Evolutionary conservation across 2,797 vertebrate genomes (phyloP).

Genomic region (Eremophila alpestris): DNA sequence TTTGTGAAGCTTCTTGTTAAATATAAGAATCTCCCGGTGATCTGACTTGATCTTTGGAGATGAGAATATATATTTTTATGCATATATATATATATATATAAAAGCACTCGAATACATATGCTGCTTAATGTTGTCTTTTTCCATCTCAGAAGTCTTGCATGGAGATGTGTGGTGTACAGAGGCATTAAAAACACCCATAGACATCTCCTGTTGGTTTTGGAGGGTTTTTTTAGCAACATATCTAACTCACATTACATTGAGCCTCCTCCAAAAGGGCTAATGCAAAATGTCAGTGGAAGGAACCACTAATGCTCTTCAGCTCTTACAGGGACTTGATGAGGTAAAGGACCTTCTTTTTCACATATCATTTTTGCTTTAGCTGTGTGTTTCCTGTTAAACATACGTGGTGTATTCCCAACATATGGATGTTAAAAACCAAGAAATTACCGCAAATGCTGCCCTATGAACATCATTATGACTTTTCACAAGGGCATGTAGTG

Average conservation of each 20-base stretch:
- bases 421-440: background rate
- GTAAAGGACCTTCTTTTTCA: background rate
- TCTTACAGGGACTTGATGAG: background rate
- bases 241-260: background rate
- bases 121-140: background rate
- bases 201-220: background rate
- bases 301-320: background rate
- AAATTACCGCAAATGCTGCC: background rate
- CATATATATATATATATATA: background rate
- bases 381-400: background rate
- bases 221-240: background rate
- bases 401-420: background rate
- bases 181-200: background rate
- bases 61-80: background rate
- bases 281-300: background rate
- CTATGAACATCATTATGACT: background rate
- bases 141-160: background rate
- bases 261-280: background rate
- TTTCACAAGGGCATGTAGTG: background rate
- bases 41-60: background rate
- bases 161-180: background rate
- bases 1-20: background rate
- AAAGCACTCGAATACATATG: background rate
- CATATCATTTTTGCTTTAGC: background rate
- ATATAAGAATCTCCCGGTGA: background rate